Percentiles rank a stretch among this genome's conserved stretches.
Conservation (phyloP, 2,113 vertebrate species). For the Sylvilagus bachmani region DNA sequence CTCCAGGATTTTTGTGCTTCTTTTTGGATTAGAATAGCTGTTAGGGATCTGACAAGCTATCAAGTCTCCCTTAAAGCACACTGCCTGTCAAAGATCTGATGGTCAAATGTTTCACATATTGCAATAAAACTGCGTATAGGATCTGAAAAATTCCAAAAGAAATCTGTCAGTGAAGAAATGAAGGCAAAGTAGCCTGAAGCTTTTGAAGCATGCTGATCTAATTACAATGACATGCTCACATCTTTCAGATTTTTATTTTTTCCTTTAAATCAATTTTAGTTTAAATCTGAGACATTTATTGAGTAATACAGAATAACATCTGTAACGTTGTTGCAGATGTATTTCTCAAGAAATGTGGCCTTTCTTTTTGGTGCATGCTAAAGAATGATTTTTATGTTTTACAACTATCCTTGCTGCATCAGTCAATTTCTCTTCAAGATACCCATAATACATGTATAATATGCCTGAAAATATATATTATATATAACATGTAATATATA, state of each 20-base stretch:
- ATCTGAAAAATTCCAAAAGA: slow-evolving; percentile 88
- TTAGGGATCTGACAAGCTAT: slow-evolving; percentile 89
- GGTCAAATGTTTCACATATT: slow-evolving; percentile 88
- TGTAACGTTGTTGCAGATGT: slow-evolving; percentile 84
- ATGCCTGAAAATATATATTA: no score
- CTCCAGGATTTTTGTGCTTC: slow-evolving; percentile 69
- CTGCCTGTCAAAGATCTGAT: slow-evolving; percentile 85
- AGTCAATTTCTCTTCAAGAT: background rate
- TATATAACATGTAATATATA: no score
- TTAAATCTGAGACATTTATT: slow-evolving; percentile 83
- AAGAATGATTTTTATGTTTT: slow-evolving; percentile 75
- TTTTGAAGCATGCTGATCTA: slow-evolving; percentile 88
- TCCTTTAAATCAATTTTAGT: slow-evolving; percentile 89
- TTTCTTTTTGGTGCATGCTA: slow-evolving; percentile 51
- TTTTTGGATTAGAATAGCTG: slow-evolving; percentile 84
- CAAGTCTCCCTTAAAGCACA: slow-evolving; percentile 86
- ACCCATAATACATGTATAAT: background rate
- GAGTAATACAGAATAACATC: slow-evolving; percentile 85
- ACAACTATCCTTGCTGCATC: slow-evolving; percentile 56
- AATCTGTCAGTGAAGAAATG: slow-evolving; percentile 88
- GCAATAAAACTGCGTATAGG: slow-evolving; percentile 87
- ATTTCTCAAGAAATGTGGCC: slow-evolving; percentile 86
- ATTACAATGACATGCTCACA: slow-evolving; percentile 89
- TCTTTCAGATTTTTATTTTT: slow-evolving; percentile 81
- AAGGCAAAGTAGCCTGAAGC: slow-evolving; percentile 86